Evolutionary conservation across 2,797 vertebrate genomes (phyloP).

Genomic region (Martes flavigula): DNA sequence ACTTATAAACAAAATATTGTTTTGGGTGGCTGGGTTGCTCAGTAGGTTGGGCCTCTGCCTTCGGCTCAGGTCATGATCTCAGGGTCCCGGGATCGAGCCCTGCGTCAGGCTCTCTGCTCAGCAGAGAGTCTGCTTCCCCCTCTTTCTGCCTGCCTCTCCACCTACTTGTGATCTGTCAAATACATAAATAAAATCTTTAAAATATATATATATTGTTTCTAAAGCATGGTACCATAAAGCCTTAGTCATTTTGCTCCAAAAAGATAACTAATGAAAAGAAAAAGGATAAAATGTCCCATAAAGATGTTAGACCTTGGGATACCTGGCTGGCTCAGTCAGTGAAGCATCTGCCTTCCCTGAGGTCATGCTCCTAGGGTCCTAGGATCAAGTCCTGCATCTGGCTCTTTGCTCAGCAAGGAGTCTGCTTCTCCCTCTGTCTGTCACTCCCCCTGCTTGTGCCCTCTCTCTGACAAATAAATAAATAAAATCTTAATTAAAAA

Average conservation of each 20-base stretch:
- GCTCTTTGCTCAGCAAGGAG: background rate
- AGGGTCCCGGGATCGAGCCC: too few relatives aligned
- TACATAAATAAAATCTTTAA: too few relatives aligned
- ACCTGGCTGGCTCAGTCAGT: background rate
- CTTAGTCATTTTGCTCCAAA: background rate
- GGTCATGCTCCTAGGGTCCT: background rate
- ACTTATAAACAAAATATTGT: background rate
- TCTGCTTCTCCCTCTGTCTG: background rate
- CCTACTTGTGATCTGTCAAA: too few relatives aligned
- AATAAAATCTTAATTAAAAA: background rate
- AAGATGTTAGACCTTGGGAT: background rate
- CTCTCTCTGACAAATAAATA: background rate
- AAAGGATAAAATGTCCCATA: background rate
- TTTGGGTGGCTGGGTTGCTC: too few relatives aligned
- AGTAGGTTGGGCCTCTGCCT: too few relatives aligned
- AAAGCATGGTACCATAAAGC: background rate
- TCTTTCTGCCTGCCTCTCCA: too few relatives aligned
- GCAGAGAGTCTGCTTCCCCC: too few relatives aligned
- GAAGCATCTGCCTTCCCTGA: background rate
- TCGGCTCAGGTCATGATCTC: too few relatives aligned
- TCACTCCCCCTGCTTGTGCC: background rate
- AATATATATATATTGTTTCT: background rate
- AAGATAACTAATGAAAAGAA: background rate
- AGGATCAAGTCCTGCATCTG: background rate
- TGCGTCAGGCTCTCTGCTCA: too few relatives aligned